Percentiles rank a stretch among this genome's conserved stretches.
phyloP scores from a whole-genome alignment of 2,113 vertebrate genomes.

The Nyctibius bracteatus region DNA sequence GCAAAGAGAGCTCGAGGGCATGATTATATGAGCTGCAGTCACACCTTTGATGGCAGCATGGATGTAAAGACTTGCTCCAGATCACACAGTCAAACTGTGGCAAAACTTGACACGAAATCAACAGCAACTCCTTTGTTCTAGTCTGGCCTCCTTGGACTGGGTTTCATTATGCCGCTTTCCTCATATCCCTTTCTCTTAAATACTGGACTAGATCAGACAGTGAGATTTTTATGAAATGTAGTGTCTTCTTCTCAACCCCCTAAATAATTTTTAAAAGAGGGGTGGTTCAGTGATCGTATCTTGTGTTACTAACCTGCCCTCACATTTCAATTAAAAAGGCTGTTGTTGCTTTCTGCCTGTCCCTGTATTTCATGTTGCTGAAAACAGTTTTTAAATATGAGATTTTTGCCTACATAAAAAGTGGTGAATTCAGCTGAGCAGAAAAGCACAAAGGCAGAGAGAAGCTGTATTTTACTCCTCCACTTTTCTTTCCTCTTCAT shows the following conservation, averaged over 20 bases:
- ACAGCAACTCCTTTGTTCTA: constrained; percentile 44
- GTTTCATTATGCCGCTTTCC: constrained; percentile 45
- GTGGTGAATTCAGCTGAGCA: background rate
- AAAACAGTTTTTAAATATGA: background rate
- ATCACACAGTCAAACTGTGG: background rate
- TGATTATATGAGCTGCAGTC: constrained; percentile 41
- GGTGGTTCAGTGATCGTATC: background rate
- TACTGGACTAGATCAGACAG: constrained; percentile 5
- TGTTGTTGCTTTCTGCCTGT: background rate
- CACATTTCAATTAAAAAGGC: background rate
- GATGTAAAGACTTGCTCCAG: background rate
- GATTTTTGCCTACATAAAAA: background rate
- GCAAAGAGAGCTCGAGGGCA: background rate
- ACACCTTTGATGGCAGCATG: constrained; percentile 49
- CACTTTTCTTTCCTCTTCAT: background rate
- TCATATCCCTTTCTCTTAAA: constrained; percentile 31
- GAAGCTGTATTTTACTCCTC: background rate
- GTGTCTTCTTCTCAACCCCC: constrained; percentile 13
- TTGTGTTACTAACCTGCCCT: background rate
- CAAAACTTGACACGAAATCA: constrained; percentile 30
- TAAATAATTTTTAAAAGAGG: background rate
- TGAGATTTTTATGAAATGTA: constrained; percentile 29
- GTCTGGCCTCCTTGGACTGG: constrained; percentile 22
- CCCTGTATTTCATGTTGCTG: background rate
- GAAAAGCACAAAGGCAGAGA: background rate